Conservation (phyloP, 2,113 vertebrate species). For the Prietella phreatophila region DNA sequence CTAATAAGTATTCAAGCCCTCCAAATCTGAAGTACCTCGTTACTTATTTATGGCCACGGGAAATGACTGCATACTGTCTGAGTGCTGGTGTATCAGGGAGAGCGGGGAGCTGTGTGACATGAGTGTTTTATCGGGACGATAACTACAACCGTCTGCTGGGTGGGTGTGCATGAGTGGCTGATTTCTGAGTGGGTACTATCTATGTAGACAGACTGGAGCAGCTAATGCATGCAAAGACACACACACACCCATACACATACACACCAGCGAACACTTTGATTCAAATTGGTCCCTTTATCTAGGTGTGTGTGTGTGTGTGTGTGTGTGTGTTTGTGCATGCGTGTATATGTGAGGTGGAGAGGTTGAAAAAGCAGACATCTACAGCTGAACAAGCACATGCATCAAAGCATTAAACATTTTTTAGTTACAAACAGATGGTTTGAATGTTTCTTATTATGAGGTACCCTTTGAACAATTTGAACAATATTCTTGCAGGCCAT, state of each 20-base stretch:
- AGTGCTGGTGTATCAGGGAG: conserved; percentile 6
- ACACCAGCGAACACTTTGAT: conserved; percentile 22
- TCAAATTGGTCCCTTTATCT: conserved; percentile 29
- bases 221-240: neutral
- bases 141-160: conserved; percentile 31
- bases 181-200: conserved; percentile 35
- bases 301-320: conserved; percentile 6
- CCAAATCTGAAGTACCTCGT: conserved; percentile 5
- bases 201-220: conserved; percentile 18
- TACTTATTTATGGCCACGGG: conserved; percentile 13
- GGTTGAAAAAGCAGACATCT: conserved; percentile 23
- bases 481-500: conserved; percentile 10
- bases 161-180: conserved; percentile 27
- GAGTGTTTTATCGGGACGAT: conserved; percentile 37
- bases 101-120: conserved; percentile 31
- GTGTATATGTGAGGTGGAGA: conserved; percentile 12
- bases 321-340: neutral
- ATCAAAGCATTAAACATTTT: neutral
- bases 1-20: conserved; percentile 1
- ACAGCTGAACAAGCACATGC: conserved; percentile 47
- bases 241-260: conserved; percentile 13
- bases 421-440: conserved; percentile 36
- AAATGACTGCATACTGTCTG: conserved; percentile 26
- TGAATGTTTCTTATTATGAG: conserved; percentile 25
- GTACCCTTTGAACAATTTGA: conserved; percentile 30